Conservation (phyloP, 2,797 vertebrate species). For the Crax fasciolata region DNA sequence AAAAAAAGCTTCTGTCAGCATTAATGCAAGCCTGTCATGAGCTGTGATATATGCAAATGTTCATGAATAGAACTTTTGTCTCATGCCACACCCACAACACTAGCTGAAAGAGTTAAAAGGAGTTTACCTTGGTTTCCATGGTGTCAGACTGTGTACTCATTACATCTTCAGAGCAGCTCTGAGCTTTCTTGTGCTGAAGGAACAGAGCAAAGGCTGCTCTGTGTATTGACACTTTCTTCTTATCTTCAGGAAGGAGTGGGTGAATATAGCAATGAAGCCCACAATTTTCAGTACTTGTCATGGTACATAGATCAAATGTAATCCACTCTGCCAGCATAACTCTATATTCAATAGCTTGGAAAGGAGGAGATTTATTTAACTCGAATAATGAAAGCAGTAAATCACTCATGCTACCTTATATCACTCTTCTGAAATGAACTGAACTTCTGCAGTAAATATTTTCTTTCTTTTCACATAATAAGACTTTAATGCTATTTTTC, state of each 20-base stretch:
- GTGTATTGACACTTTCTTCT: conserved; percentile 75
- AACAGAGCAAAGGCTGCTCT: conserved; percentile 74
- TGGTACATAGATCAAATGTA: conserved; percentile 74
- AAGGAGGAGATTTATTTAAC: conserved; percentile 77
- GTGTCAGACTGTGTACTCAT: conserved; percentile 70
- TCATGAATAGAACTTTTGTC: conserved; percentile 38
- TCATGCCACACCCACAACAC: conserved; percentile 11
- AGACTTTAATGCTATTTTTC: background rate
- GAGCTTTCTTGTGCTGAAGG: conserved; percentile 53
- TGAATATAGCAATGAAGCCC: conserved; percentile 73
- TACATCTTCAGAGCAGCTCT: conserved; percentile 48
- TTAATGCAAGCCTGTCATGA: background rate
- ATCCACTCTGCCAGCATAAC: conserved; percentile 67
- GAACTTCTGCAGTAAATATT: conserved; percentile 32
- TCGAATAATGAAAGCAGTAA: conserved; percentile 65
- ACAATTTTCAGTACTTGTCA: conserved; percentile 77
- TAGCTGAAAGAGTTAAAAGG: conserved; percentile 59
- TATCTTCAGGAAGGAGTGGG: conserved; percentile 72
- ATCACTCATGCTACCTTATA: conserved; percentile 60
- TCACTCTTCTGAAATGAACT: background rate
- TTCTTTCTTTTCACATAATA: conserved; percentile 1
- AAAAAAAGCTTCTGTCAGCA: background rate
- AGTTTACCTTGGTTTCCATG: conserved; percentile 70
- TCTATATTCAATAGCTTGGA: conserved; percentile 61
- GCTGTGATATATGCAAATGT: conserved; percentile 8